phyloP scores from a whole-genome alignment of 1,140 invertebrate species.

The Heliconius nattereri region DNA sequence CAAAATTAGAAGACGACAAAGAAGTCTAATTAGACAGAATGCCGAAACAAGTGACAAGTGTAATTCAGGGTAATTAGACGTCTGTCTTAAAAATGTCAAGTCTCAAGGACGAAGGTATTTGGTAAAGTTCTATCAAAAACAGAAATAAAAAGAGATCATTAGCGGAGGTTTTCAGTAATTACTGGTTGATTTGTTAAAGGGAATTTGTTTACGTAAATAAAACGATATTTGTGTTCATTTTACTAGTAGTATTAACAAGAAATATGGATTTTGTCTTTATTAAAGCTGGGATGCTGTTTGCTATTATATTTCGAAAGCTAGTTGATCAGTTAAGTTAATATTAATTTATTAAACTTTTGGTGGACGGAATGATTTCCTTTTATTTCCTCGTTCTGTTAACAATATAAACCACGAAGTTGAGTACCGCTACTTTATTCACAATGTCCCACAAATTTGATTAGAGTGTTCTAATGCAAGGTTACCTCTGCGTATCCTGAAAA shows the following conservation, averaged over 20 bases:
- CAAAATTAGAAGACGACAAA: not conserved
- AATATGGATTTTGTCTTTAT: too few species aligned
- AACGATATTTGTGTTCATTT: too few species aligned
- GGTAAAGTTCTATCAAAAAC: not conserved
- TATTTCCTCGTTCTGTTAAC: too few species aligned
- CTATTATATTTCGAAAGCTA: too few species aligned
- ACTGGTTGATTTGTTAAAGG: not conserved
- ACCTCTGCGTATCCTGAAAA: too few species aligned
- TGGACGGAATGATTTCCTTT: not conserved
- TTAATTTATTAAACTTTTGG: not conserved
- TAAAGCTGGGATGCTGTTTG: too few species aligned
- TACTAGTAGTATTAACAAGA: too few species aligned
- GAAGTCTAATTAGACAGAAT: slow-evolving; percentile 5
- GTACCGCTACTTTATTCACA: too few species aligned
- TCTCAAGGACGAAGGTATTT: not conserved
- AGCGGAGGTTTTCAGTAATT: not conserved
- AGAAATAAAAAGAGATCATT: not conserved
- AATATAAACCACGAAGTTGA: too few species aligned
- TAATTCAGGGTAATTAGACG: slow-evolving; percentile 5
- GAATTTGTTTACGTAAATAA: too few species aligned
- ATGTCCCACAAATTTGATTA: too few species aligned
- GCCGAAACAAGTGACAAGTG: not conserved
- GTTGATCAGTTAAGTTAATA: not conserved
- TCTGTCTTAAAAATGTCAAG: not conserved
- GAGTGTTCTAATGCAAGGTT: too few species aligned